phyloP scores from a whole-genome alignment of 2,888 invertebrate genomes.

The Neocrepidodera transversa region DNA sequence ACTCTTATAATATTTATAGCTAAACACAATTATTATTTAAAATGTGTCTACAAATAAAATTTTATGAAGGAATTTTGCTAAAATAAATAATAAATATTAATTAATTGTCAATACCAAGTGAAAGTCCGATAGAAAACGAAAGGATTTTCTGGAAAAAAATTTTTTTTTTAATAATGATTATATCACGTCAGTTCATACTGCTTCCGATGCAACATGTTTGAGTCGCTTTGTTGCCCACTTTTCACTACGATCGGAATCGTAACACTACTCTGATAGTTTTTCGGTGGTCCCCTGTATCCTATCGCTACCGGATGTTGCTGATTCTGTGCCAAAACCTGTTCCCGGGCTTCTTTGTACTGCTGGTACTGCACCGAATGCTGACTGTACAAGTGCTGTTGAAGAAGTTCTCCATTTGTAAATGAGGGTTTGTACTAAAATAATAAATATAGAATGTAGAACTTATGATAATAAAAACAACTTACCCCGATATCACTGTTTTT shows the following conservation, averaged over 20 bases:
- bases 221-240: slow-evolving; percentile 48
- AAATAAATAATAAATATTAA: no score
- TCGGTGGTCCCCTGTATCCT: slow-evolving; percentile 43
- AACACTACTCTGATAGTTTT: slow-evolving; percentile 54
- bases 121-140: no score
- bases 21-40: no score
- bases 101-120: no score
- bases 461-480: slow-evolving; percentile 1
- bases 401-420: slow-evolving; percentile 54
- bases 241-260: slow-evolving; percentile 55
- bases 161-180: slow-evolving; percentile 19
- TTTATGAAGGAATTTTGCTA: no score
- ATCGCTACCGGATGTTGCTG: slow-evolving; percentile 40
- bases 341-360: slow-evolving; percentile 54
- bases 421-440: slow-evolving; percentile 36
- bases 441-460: not conserved
- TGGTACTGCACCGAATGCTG: slow-evolving; percentile 52
- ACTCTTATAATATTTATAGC: no score
- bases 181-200: slow-evolving; percentile 54
- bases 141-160: no score
- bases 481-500: slow-evolving; percentile 18
- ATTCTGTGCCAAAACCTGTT: slow-evolving; percentile 53
- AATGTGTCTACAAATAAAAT: no score
- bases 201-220: slow-evolving; percentile 47
- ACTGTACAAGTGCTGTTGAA: slow-evolving; percentile 55